phyloP scores from a whole-genome alignment of 2,888 invertebrate species.

The Agonopterix heracliana region DNA sequence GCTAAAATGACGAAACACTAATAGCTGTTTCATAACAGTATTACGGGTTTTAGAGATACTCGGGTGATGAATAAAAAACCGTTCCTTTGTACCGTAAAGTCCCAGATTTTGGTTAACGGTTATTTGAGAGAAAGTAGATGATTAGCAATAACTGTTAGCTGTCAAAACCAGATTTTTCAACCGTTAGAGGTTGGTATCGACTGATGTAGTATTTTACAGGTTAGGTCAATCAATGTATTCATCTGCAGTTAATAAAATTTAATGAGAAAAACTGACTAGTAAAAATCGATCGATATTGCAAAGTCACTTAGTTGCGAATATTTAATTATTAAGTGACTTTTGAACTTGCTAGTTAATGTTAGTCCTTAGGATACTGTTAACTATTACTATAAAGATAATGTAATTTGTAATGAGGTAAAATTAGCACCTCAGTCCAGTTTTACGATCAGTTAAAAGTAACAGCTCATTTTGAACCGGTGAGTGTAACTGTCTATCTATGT shows the following conservation, averaged over 20 bases:
- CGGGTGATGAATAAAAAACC: slow-evolving; percentile 53
- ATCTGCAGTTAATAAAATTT: no score
- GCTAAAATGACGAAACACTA: slow-evolving; percentile 56
- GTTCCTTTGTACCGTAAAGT: slow-evolving; percentile 65
- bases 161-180: slow-evolving; percentile 47
- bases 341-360: no score
- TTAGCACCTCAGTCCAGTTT: not conserved
- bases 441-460: not conserved
- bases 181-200: slow-evolving; percentile 35
- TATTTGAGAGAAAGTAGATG: slow-evolving; percentile 55
- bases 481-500: slow-evolving; percentile 39
- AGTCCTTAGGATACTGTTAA: no score
- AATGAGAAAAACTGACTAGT: no score
- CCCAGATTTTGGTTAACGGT: slow-evolving; percentile 70
- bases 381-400: no score
- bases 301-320: no score
- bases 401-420: no score
- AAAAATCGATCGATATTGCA: no score
- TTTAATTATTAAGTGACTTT: no score
- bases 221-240: not conserved
- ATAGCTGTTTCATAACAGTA: slow-evolving; percentile 69
- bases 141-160: slow-evolving; percentile 59
- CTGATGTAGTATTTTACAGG: slow-evolving; percentile 16
- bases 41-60: slow-evolving; percentile 51
- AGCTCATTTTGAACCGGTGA: slow-evolving; percentile 2